Evolutionary conservation across 2,113 vertebrate genomes (phyloP), one percentile per base, ranked within the genome.

Genomic region (Tachysurus vachellii): DNA sequence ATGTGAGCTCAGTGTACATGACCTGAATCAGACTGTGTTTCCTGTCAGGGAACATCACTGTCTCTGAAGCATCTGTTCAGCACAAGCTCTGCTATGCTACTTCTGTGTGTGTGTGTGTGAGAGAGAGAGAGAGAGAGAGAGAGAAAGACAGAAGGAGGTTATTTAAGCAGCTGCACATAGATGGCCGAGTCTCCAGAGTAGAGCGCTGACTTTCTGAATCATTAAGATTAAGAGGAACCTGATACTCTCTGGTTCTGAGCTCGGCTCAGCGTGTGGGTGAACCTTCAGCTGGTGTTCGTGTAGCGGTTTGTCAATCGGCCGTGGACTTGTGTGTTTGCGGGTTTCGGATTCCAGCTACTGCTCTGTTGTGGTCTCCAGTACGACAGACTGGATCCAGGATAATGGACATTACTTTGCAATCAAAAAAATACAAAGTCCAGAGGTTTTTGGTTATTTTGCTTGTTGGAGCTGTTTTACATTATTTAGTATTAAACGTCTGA

Each of bases 31-130:
- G 62, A 54, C 47, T 77, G 80, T 17, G 16, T 53, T 83, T 79
- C 81, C 86, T 83, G 86, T 76, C 4, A 12, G 86, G 86, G 82
- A 83, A 13, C 61, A 61, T 57, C 61, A 10, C 0, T 31, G 86
- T 83, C 86, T 83, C 57, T 47, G 13, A 64, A 76, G 86, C 70
- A 76, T 66, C 80, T 87, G 80, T 86, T n/a, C 28, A 81, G 19
- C 83, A 75, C 54, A 85, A 54, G 85, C 62, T 44, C 62, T 70
- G 31, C 53, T 75, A 26, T 73, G 50, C 21, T 57, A 59, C 68
- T 19, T 81, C 19, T 81, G 36, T 62, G 28, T n/a, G 28, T 62
- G 80, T 57, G 79, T 80, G 71, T 82, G 57, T 61, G 80, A 47
- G 81, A 50, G 42, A n/a, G 31, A 61, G 42, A 66, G 21, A 66